Percentiles rank a stretch among this genome's conserved stretches.
These are phyloP conservation scores for Drosophila maculinotata DNA, from an alignment of 2,888 invertebrate genomes.

Conservation along the genomic window DNA sequence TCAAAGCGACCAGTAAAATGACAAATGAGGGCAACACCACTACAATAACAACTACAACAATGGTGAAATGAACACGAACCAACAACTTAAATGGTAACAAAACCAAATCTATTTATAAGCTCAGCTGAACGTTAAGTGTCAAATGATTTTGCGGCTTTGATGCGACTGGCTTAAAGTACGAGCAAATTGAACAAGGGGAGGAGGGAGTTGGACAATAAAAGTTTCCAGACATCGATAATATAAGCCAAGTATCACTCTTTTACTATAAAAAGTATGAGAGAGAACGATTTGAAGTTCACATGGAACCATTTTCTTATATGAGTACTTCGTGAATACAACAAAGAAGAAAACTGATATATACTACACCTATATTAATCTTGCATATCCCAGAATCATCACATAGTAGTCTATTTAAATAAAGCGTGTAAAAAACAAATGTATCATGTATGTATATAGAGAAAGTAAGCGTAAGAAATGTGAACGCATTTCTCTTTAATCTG, in stretches of 20 bases:
- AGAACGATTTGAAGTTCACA: no score
- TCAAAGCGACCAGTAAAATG: slow-evolving; percentile 56
- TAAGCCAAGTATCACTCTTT: no score
- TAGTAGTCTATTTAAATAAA: neutral
- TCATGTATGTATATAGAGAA: slow-evolving; percentile 1
- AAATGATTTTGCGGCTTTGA: slow-evolving; percentile 24
- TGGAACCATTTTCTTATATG: no score
- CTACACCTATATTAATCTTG: no score
- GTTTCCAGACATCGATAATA: neutral
- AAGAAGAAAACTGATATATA: no score
- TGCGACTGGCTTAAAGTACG: slow-evolving; percentile 5
- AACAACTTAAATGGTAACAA: slow-evolving; percentile 44
- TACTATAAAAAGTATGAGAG: no score
- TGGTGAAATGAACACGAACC: slow-evolving; percentile 40
- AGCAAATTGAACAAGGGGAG: neutral
- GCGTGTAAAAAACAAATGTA: neutral
- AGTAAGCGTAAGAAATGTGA: neutral
- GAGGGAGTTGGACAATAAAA: neutral
- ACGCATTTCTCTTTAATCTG: neutral
- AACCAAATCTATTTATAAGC: slow-evolving; percentile 48
- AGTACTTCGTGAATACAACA: no score
- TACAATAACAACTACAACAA: slow-evolving; percentile 39
- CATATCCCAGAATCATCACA: neutral
- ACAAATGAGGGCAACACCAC: slow-evolving; percentile 71
- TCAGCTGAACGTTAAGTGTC: slow-evolving; percentile 34